These are phyloP conservation scores for Melipona bicolor DNA, from an alignment of 2,888 invertebrate genomes.

Conservation along the genomic window DNA sequence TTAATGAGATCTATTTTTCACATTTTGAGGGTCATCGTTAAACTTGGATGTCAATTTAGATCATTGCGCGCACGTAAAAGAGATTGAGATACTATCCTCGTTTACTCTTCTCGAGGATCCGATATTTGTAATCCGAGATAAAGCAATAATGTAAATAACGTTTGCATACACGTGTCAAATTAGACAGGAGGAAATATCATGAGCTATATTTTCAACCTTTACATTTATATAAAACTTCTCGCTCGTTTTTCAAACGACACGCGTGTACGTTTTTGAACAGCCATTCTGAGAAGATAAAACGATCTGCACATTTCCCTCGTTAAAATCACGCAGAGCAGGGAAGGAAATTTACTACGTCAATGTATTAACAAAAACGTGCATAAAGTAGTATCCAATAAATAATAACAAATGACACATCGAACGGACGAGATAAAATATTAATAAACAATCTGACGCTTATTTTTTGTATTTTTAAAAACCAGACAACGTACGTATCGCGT, in stretches of 20 bases:
- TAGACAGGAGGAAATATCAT: background rate
- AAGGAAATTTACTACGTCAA: too few relatives aligned
- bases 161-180: background rate
- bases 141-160: background rate
- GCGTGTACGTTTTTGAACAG: background rate
- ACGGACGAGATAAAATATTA: background rate
- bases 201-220: constrained; percentile 3
- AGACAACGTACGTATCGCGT: background rate
- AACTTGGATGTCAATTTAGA: background rate
- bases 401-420: background rate
- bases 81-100: background rate
- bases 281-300: background rate
- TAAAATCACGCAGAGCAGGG: background rate
- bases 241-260: background rate
- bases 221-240: background rate
- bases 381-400: background rate
- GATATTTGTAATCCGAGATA: background rate
- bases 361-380: background rate
- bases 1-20: too few relatives aligned
- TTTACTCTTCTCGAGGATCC: background rate
- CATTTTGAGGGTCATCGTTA: background rate
- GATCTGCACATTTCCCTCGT: background rate
- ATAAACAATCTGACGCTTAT: background rate
- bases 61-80: too few relatives aligned
- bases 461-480: background rate